Conservation (phyloP, 2,113 vertebrate genomes). For the Loxodonta africana region DNA sequence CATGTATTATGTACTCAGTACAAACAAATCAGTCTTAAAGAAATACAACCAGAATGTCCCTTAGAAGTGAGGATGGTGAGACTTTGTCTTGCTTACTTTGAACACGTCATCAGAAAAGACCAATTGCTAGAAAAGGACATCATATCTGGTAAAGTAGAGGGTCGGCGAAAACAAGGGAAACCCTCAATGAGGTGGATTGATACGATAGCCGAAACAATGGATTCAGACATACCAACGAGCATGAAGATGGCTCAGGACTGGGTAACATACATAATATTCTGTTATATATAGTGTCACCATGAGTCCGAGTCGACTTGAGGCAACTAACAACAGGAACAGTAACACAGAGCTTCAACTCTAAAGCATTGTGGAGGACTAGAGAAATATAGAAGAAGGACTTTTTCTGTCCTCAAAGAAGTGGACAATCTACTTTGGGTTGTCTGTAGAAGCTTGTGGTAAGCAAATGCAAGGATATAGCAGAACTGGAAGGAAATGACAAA, state of each 20-base stretch:
- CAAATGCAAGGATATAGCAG: neutral
- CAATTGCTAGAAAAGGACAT: neutral
- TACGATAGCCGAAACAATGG: neutral
- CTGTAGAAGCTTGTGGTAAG: neutral
- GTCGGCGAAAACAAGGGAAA: neutral
- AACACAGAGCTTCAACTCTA: neutral
- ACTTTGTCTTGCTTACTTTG: neutral
- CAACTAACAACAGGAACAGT: too few relatives aligned
- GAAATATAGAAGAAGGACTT: neutral
- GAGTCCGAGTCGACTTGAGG: neutral
- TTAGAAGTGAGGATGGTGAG: neutral
- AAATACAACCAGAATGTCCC: neutral
- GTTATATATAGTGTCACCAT: neutral
- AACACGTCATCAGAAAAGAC: neutral
- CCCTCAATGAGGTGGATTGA: neutral
- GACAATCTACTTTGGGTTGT: neutral
- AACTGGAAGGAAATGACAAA: neutral
- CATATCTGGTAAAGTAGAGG: neutral
- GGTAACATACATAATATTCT: neutral
- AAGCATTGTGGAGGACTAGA: neutral
- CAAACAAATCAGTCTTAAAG: neutral
- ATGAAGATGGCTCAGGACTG: neutral
- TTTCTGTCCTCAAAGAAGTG: neutral
- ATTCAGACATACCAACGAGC: neutral
- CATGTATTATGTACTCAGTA: neutral